phyloP scores from a whole-genome alignment of 2,113 vertebrate genomes.

The Urocitellus parryii region DNA sequence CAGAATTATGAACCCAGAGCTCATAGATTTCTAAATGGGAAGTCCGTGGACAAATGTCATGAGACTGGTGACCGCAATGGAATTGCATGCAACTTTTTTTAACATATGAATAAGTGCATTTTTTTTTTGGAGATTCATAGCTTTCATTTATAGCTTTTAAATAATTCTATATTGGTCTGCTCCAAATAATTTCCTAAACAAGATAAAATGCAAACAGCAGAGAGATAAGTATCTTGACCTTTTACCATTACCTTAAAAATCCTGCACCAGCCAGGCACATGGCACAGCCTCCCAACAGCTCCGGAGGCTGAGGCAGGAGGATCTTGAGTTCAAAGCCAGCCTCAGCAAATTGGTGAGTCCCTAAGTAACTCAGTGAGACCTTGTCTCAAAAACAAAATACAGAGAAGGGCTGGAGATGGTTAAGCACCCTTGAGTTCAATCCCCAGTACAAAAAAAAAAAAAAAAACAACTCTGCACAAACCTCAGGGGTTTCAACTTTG shows the following conservation, averaged over 20 bases:
- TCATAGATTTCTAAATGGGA: neutral
- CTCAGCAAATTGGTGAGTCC: too few species aligned
- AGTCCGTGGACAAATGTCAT: rapidly evolving
- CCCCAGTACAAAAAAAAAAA: too few species aligned
- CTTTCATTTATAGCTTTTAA: too few species aligned
- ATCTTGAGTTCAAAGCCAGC: too few species aligned
- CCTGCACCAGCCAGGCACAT: too few species aligned
- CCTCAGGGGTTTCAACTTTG: neutral
- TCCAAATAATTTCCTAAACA: neutral
- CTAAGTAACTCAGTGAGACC: too few species aligned
- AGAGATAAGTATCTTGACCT: neutral
- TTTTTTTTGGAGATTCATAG: neutral
- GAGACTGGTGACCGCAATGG: neutral
- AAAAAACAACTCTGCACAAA: neutral
- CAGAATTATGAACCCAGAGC: neutral
- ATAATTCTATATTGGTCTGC: neutral
- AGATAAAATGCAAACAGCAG: neutral
- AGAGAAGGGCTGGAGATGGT: too few species aligned
- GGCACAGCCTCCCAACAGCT: too few species aligned
- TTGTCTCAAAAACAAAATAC: too few species aligned
- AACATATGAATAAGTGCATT: rapidly evolving
- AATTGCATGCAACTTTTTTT: neutral
- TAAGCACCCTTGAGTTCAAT: too few species aligned
- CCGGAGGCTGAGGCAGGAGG: too few species aligned
- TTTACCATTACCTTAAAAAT: neutral